Evolutionary conservation across 2,113 vertebrate species (phyloP).

Genomic region (Burhinus bistriatus): DNA sequence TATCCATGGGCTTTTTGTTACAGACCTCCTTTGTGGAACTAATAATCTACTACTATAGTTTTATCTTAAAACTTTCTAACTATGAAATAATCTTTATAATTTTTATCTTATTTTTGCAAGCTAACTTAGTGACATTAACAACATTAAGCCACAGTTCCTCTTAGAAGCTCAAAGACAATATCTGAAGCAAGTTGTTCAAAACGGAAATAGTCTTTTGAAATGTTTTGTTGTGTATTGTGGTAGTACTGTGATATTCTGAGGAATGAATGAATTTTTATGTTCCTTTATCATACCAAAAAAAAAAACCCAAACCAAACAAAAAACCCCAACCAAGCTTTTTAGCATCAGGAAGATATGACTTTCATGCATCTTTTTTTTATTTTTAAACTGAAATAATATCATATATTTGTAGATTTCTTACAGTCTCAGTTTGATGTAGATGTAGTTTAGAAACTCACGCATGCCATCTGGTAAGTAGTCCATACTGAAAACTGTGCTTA

Average conservation of each 20-base stretch:
- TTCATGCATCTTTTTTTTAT: background rate
- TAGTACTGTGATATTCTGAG: background rate
- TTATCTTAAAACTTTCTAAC: background rate
- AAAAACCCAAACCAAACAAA: background rate
- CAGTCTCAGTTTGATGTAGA: background rate
- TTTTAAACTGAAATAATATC: background rate
- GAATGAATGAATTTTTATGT: background rate
- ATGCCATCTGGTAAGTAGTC: background rate
- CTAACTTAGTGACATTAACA: background rate
- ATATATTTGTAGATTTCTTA: background rate
- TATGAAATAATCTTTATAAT: background rate
- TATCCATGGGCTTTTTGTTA: fast-evolving
- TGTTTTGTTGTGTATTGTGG: background rate
- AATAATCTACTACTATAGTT: background rate
- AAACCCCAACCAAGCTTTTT: fast-evolving
- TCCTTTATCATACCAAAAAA: background rate
- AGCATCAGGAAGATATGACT: background rate
- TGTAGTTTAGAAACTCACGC: background rate
- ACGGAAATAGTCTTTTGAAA: background rate
- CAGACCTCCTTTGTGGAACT: background rate
- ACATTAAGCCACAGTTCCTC: background rate
- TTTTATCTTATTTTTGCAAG: background rate
- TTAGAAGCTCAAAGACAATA: background rate
- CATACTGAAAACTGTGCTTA: background rate
- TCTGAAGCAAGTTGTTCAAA: background rate